Percentiles rank a stretch among this genome's conserved stretches.
Evolutionary conservation across 1,140 invertebrate genomes (phyloP).

Genomic region (Hetaerina americana): DNA sequence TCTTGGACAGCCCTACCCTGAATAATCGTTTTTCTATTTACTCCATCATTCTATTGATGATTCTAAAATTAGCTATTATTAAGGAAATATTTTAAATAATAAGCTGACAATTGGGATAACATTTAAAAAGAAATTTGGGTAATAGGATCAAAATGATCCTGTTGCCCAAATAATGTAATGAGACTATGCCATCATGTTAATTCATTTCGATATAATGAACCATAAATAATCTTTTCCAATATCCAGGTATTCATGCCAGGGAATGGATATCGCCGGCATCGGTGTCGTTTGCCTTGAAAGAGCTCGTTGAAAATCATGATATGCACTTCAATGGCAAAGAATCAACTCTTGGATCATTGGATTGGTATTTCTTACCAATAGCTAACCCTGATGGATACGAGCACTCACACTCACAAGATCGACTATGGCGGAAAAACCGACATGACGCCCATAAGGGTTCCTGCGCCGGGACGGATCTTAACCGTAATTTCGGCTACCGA

Average conservation of each 20-base stretch:
- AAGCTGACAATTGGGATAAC: too few species aligned
- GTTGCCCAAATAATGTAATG: too few species aligned
- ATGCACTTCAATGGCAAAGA: constrained; percentile 4
- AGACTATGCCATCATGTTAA: too few species aligned
- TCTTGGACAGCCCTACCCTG: too few species aligned
- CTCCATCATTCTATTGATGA: too few species aligned
- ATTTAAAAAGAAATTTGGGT: too few species aligned
- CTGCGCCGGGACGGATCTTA: constrained; percentile 45
- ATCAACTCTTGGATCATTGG: constrained; percentile 32
- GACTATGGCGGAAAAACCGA: constrained; percentile 41
- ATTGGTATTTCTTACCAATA: constrained; percentile 42
- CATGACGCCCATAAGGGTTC: constrained; percentile 31
- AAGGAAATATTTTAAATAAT: too few species aligned
- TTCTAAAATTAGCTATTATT: too few species aligned
- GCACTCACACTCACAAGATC: constrained; percentile 25
- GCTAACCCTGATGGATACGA: constrained; percentile 50
- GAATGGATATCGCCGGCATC: constrained; percentile 71
- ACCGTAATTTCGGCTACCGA: constrained; percentile 53
- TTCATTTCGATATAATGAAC: too few species aligned
- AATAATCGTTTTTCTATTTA: too few species aligned
- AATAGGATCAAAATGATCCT: too few species aligned
- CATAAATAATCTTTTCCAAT: constrained; percentile 43
- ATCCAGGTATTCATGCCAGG: constrained; percentile 45
- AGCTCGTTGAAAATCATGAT: constrained; percentile 22
- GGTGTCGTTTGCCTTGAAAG: constrained; percentile 42